Conservation (phyloP, 1,140 invertebrate genomes). For the Ceratina calcarata region DNA sequence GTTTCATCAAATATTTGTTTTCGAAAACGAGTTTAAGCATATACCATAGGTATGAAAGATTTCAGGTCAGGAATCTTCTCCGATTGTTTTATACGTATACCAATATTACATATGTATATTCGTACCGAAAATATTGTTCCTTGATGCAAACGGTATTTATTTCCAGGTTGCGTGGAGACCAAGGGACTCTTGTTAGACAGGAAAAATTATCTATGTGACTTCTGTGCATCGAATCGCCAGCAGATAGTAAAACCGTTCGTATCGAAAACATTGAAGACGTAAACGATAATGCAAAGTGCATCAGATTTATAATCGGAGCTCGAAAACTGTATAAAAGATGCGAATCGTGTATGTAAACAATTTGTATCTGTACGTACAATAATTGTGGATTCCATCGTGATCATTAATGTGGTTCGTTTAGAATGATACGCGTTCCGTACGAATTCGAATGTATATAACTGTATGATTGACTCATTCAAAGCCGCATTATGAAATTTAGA, state of each 20-base stretch:
- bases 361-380: conserved; percentile 35
- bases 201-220: conserved; percentile 78
- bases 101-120: background rate
- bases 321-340: conserved; percentile 40
- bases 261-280: conserved; percentile 73
- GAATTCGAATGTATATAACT: conserved; percentile 47
- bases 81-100: background rate
- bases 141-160: background rate
- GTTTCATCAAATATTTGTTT: conserved; percentile 17
- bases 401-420: conserved; percentile 26
- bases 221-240: conserved; percentile 72
- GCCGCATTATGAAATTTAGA: conserved; percentile 20
- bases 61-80: conserved; percentile 15
- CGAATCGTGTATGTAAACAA: conserved; percentile 41
- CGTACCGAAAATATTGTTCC: background rate
- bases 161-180: conserved; percentile 78
- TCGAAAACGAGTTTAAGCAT: background rate
- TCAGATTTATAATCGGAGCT: background rate
- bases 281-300: conserved; percentile 30
- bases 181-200: conserved; percentile 73
- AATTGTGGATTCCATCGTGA: conserved; percentile 10
- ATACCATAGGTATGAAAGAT: background rate
- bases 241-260: conserved; percentile 69
- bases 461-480: conserved; percentile 35
- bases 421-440: conserved; percentile 10